Base-by-base conservation (phyloP, 2,113 vertebrate genomes). In the Terrapene triunguis region DNA sequence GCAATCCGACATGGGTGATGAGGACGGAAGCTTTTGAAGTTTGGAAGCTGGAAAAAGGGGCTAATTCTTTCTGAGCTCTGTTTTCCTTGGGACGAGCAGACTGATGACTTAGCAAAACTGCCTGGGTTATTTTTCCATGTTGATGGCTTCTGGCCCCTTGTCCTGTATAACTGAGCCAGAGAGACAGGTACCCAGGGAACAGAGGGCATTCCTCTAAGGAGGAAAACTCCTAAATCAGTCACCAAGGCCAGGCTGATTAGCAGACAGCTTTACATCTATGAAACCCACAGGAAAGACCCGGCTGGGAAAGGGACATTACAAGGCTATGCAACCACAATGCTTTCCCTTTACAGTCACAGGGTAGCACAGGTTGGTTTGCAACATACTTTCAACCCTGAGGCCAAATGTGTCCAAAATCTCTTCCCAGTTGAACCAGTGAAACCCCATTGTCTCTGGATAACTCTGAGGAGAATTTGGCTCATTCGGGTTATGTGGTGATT, bases 91-190 rank as follows among this genome's bases (percentile, higher is more conserved):
- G 89, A 95, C 0, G 1, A 89, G 86, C 62, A 87, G 74, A 82
- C 38, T 87, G 76, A 89, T 85, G 44, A 82, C 89, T 93, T 87
- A 93, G 80, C 62, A 82, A 35, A 87, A 24, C 19, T 6, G 3
- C 22, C 44, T 82, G 80, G 42, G 80, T 87, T 89, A 27, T 85
- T 91, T 93, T 95, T 87, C 83, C 91, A 87, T 17, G 21, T 89
- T 3, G 4, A 59, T 84, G 85, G 88, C 79, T 89, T 78, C 89
- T 91, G 89, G 80, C n/a, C 89, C 74, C 93, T 89, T 74, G 84
- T 93, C 84, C 0, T 0, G 65, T 85, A 55, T 44, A 87, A 55
- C 83, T 91, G 83, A 95, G 85, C 91, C 6, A 10, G 83, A 69
- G 54, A 59, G 44, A 53, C 0, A 0, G 86, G 44, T 79, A 94